A percentile compares a stretch with the other conserved stretches of the same genome.
Evolutionary conservation across 1,140 invertebrate species (phyloP).

Genomic region (Pseudomyrmex pallidus): DNA sequence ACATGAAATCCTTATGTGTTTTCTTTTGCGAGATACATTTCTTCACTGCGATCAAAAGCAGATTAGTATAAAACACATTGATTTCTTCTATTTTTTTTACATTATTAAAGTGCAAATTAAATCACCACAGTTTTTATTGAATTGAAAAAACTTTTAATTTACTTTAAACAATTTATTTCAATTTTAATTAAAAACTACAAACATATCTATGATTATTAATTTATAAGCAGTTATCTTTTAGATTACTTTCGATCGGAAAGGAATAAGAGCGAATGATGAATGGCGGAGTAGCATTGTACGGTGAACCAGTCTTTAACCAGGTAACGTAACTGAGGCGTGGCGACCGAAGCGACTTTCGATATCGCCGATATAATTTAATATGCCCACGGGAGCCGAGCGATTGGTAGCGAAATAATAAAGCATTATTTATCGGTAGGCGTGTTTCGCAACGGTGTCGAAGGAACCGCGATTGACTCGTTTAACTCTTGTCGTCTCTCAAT

Average conservation of each 20-base stretch:
- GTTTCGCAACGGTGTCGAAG: constrained; percentile 29
- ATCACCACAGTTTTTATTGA: not conserved
- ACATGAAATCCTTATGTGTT: not conserved
- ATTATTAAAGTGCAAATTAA: not conserved
- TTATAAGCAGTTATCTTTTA: not conserved
- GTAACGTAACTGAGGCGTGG: constrained; percentile 28
- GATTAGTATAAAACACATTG: no score
- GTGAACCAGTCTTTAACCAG: constrained; percentile 12
- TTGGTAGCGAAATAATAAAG: constrained; percentile 59
- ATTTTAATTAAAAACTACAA: no score
- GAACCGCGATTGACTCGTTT: constrained; percentile 59
- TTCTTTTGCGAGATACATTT: no score
- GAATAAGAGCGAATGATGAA: not conserved
- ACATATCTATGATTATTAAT: no score
- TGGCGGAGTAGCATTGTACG: not conserved
- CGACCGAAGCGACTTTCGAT: constrained; percentile 22
- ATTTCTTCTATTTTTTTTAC: no score
- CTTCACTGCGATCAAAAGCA: no score
- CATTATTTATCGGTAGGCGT: constrained; percentile 66
- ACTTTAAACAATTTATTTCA: no score
- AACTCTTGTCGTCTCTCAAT: constrained; percentile 35
- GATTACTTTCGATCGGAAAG: not conserved
- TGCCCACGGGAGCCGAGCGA: constrained; percentile 32
- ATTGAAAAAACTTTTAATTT: no score
- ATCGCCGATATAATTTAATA: constrained; percentile 53